Evolutionary conservation across 2,797 vertebrate genomes (phyloP).

Genomic region (Peromyscus melanophrys): DNA sequence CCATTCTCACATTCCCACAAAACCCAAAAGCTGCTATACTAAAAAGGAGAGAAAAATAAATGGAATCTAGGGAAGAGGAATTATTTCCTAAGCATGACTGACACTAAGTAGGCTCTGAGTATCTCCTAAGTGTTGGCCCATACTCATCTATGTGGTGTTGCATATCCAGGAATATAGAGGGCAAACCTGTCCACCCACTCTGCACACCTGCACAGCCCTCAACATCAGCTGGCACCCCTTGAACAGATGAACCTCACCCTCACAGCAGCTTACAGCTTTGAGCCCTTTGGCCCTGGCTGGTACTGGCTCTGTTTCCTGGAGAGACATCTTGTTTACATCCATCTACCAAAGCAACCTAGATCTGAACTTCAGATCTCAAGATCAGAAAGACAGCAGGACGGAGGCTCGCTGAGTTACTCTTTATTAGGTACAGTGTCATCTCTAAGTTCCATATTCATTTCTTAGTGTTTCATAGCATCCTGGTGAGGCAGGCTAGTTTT

Average conservation of each 20-base stretch:
- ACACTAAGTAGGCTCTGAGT: background rate
- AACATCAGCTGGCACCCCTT: accelerated
- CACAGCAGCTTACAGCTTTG: accelerated
- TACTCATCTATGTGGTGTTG: background rate
- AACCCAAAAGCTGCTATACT: background rate
- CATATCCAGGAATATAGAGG: accelerated
- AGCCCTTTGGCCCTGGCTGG: background rate
- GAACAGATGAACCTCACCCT: background rate
- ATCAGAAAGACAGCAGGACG: background rate
- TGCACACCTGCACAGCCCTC: background rate
- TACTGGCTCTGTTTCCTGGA: conserved; percentile 41
- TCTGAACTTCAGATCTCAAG: conserved; percentile 60
- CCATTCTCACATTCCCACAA: background rate
- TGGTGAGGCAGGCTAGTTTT: background rate
- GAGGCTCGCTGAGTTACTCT: background rate
- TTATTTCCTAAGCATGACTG: background rate
- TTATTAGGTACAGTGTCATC: background rate
- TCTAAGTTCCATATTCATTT: background rate
- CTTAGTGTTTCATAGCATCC: background rate
- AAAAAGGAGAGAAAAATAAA: background rate
- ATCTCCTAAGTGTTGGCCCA: background rate
- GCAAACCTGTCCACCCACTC: no score
- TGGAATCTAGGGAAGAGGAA: background rate
- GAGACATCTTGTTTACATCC: conserved; percentile 11
- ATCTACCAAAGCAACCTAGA: conserved; percentile 7